These are phyloP conservation scores for Rhizomys pruinosus DNA, from an alignment of 2,113 vertebrate genomes.

Conservation along the genomic window DNA sequence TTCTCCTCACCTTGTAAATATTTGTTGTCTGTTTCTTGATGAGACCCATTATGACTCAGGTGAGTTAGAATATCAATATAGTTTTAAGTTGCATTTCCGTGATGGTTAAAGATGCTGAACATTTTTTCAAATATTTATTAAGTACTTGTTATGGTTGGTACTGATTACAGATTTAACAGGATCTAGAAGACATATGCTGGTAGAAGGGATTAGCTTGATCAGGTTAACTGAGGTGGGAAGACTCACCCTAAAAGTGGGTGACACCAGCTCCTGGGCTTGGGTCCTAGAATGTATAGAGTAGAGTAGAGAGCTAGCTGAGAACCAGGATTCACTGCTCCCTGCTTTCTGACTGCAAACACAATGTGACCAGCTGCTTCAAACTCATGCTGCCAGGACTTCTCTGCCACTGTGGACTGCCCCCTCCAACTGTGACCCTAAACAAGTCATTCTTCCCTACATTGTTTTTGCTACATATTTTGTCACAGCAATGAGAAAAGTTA, in stretches of 20 bases:
- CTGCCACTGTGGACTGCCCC: not conserved
- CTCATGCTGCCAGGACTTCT: not conserved
- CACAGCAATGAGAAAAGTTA: not conserved
- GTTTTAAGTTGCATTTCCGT: not conserved
- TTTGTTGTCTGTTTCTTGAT: not conserved
- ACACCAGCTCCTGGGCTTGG: not conserved
- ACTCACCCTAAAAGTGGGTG: not conserved
- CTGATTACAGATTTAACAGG: not conserved
- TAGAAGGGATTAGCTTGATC: not conserved
- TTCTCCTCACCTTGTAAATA: not conserved
- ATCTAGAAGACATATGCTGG: not conserved
- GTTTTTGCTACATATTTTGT: not conserved
- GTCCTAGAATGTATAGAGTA: not conserved
- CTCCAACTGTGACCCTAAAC: not conserved
- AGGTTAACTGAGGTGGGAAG: not conserved
- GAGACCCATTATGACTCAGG: not conserved
- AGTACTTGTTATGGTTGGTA: not conserved
- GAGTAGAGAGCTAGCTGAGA: not conserved
- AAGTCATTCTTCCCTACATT: not conserved
- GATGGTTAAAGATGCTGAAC: not conserved
- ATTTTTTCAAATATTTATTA: not conserved
- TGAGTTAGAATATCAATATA: not conserved
- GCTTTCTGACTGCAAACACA: not conserved
- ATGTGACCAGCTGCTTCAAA: not conserved
- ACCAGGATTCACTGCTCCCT: not conserved